Evolutionary conservation across 2,888 invertebrate species (phyloP).

Genomic region (Ptychoptera albimana): DNA sequence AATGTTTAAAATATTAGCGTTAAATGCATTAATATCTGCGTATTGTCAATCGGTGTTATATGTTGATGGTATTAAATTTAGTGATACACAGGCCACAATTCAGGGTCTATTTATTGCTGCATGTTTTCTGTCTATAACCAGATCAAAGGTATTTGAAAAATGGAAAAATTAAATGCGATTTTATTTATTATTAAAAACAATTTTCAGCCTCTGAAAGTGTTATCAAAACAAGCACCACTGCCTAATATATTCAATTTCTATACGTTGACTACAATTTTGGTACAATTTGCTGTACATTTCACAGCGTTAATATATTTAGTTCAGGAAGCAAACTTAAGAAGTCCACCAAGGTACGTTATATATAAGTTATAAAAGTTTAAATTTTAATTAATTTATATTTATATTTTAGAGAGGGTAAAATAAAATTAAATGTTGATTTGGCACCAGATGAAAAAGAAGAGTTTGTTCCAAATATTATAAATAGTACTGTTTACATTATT

Average conservation of each 20-base stretch:
- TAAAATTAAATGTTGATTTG: conserved; percentile 40
- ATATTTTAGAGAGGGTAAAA: conserved; percentile 37
- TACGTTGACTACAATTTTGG: conserved; percentile 84
- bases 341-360: conserved; percentile 60
- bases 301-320: conserved; percentile 79
- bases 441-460: conserved; percentile 57
- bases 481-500: conserved; percentile 96
- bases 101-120: conserved; percentile 91
- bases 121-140: conserved; percentile 95
- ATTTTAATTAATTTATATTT: background rate
- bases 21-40: conserved; percentile 93
- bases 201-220: conserved; percentile 69
- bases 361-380: conserved; percentile 16
- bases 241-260: conserved; percentile 98
- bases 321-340: conserved; percentile 54
- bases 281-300: conserved; percentile 94
- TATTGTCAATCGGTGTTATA: conserved; percentile 98
- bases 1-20: conserved; percentile 98
- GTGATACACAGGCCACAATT: conserved; percentile 93
- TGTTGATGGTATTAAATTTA: conserved; percentile 93
- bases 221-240: conserved; percentile 87
- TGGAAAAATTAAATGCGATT: conserved; percentile 7
- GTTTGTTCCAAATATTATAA: conserved; percentile 87
- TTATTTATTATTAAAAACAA: background rate
- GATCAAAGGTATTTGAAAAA: conserved; percentile 62